Base-by-base conservation (phyloP, 2,888 invertebrate species). In the Gortyna flavago region DNA sequence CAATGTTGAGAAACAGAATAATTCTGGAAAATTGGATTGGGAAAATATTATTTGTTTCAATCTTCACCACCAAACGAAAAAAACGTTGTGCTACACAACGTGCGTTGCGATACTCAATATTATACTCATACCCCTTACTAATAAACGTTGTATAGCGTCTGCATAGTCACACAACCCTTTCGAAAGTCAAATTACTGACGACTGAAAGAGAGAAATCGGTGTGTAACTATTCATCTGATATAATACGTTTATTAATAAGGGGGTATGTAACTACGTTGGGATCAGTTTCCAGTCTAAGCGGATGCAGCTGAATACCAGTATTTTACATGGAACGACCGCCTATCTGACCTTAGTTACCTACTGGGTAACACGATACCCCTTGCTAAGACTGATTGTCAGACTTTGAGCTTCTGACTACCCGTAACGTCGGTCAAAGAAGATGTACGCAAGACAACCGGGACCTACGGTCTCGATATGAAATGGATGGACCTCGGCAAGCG, bases 1-100 rank as follows among this genome's bases (percentile, higher is more conserved):
- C 48, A 44, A 68, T 72, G 48, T 62, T 29, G 25, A 51, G 51
- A 61, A 35, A 72, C 66, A 61, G 74, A 79, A 68, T 29, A 9
- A n/a, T 41, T 41, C 38, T 41, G 16, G 29, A 29, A 25, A 25
- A 25, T 16, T 51, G 25, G 25, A 32, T 32, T 2, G 67, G 25
- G 11, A 69, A 71, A 64, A 4, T 21, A 6, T 38, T 16, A 35
- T 13, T 44, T 7, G 11, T 32, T 67, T 51, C n/a, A 3, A 11
- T 29, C 54, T 29, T 44, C 13, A 18, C 2, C 9, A 21, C 18
- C 32, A n/a, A n/a, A 9, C 25, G 25, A 29, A 29, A 18, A 59
- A 59, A 21, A 32, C 18, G 16, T n/a, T 3, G 48, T 35, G 25
- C 2, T 25, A n/a, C n/a, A n/a, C n/a, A n/a, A n/a, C n/a, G n/a